Evolutionary conservation across 2,113 vertebrate genomes (phyloP), one percentile per base, ranked within the genome.

Genomic region (Sylvia atricapilla): DNA sequence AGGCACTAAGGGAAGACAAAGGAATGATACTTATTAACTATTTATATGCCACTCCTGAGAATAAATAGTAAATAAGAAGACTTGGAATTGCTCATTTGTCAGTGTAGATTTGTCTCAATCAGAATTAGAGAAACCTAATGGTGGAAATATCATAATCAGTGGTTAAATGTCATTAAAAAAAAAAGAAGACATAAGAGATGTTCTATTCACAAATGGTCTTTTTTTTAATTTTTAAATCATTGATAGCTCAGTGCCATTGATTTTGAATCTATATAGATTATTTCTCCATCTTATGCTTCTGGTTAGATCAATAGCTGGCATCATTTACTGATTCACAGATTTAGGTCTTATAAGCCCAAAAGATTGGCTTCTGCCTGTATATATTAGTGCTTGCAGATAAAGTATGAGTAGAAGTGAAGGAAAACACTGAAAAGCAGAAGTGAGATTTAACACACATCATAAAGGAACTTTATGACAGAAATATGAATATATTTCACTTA

Each of bases 11-110:
- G 24, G 37, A 76, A 87, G 53, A 76, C 79, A 82, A 91, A 3
- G 18, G 31, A 79, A 79, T 75, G 2, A 43, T 68, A 37, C 17
- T 79, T 89, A 79, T 95, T 94, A 95, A 94, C 92, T 94, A 82
- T 94, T 89, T 90, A 90, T 83, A 69, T 68, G n/a, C 30, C 43
- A 52, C 23, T 44, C 14, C 18, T 83, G 58, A 60, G 70, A 93
- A 91, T 76, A 91, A 59, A 70, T 28, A 76, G 52, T 44, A 82
- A 79, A 72, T 59, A 75, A 84, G 49, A 90, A 28, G 23, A 69
- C 18, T 83, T 43, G 31, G 23, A 80, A 77, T 69, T 83, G 10
- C 17, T 59, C 21, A 62, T 86, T 93, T 82, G 15, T 78, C 41
- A 44, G 47, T 33, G 43, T 31, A 52, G 3, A 25, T 60, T 84